A percentile compares a stretch with the other conserved stretches of the same genome.
Conservation (phyloP, 1,140 invertebrate genomes). For the Dendrolimus kikuchii region DNA sequence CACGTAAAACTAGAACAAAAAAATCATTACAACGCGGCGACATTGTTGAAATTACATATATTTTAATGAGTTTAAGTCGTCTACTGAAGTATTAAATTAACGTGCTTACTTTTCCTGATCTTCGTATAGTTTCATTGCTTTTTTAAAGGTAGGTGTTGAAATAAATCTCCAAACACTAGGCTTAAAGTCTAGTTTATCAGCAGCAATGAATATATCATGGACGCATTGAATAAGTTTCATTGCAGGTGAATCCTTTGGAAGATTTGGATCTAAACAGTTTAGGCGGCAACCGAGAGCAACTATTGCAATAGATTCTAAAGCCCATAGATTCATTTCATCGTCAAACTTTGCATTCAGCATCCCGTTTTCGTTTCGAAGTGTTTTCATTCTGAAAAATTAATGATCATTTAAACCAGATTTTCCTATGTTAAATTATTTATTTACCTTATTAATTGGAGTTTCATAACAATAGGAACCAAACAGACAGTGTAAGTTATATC, state of each 20-base stretch:
- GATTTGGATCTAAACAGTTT: conserved; percentile 72
- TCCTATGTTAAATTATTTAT: too few relatives aligned
- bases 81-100: too few relatives aligned
- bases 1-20: too few relatives aligned
- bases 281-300: conserved; percentile 80
- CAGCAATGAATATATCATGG: conserved; percentile 73
- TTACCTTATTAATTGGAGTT: too few relatives aligned
- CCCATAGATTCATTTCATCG: conserved; percentile 78
- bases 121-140: conserved; percentile 57
- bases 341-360: conserved; percentile 74
- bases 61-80: too few relatives aligned
- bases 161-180: conserved; percentile 76
- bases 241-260: conserved; percentile 71
- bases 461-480: too few relatives aligned
- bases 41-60: too few relatives aligned
- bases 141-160: conserved; percentile 71
- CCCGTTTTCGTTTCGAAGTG: conserved; percentile 65
- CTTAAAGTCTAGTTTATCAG: conserved; percentile 75
- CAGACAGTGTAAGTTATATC: too few relatives aligned
- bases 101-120: conserved; percentile 26
- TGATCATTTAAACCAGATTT: neutral
- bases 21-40: too few relatives aligned
- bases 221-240: conserved; percentile 63
- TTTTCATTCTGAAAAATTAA: conserved; percentile 64
- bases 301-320: conserved; percentile 78